Conservation (phyloP, 2,888 invertebrate genomes). For the Troides aeacus region DNA sequence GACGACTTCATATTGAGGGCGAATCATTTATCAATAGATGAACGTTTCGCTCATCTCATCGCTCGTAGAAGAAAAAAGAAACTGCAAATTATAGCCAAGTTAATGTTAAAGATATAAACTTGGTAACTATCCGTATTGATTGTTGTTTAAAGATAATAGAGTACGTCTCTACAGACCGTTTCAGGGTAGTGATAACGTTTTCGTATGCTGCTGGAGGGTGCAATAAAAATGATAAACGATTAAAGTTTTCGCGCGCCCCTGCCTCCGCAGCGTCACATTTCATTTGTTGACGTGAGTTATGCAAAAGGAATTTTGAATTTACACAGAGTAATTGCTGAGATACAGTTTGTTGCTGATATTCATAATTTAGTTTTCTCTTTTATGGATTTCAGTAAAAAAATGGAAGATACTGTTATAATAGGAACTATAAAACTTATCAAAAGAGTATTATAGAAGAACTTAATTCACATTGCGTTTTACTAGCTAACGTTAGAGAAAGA, state of each 20-base stretch:
- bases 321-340: constrained; percentile 5
- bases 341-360: not conserved
- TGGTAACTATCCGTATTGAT: constrained; percentile 20
- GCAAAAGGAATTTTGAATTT: constrained; percentile 29
- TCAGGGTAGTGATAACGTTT: constrained; percentile 32
- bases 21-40: too few relatives aligned
- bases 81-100: not conserved
- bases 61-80: too few relatives aligned
- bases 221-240: constrained; percentile 54
- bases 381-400: too few relatives aligned
- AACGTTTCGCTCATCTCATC: too few relatives aligned
- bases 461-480: too few relatives aligned
- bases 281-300: constrained; percentile 37
- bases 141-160: constrained; percentile 26
- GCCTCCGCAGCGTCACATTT: constrained; percentile 35
- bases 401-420: too few relatives aligned
- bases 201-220: constrained; percentile 37
- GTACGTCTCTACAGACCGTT: constrained; percentile 30
- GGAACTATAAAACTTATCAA: too few relatives aligned
- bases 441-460: too few relatives aligned
- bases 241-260: constrained; percentile 41
- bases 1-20: too few relatives aligned
- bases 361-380: not conserved
- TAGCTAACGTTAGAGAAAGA: too few relatives aligned
- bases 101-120: constrained; percentile 9